Evolutionary conservation across 2,113 vertebrate genomes (phyloP).

Genomic region (Menura novaehollandiae): DNA sequence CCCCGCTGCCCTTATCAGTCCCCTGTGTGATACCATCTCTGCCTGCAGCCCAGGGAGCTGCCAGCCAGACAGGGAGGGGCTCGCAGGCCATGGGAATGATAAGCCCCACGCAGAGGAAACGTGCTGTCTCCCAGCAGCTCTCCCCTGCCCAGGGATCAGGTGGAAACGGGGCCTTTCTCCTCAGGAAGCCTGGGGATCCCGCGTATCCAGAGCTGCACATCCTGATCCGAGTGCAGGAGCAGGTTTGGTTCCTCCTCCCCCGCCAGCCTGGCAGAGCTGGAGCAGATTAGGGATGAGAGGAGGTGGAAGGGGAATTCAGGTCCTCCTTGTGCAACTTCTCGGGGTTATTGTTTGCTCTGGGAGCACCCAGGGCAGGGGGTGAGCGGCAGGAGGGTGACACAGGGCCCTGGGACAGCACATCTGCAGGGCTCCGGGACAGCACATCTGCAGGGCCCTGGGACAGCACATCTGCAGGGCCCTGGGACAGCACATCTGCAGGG

Average conservation of each 20-base stretch:
- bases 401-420: background rate
- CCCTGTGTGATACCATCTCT: background rate
- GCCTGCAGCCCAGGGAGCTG: background rate
- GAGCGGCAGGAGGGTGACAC: background rate
- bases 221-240: background rate
- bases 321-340: background rate
- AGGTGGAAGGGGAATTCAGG: background rate
- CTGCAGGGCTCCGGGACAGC: background rate
- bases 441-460: too few species aligned
- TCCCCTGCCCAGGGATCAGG: background rate
- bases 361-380: background rate
- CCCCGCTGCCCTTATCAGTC: background rate
- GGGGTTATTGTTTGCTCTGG: background rate
- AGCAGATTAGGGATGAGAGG: background rate
- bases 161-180: background rate
- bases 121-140: background rate
- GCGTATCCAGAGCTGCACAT: background rate
- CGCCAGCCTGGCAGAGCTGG: background rate
- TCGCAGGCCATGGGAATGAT: background rate
- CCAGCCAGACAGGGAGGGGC: slow-evolving; percentile 38
- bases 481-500: background rate
- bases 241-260: background rate
- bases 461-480: background rate
- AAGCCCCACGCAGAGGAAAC: background rate
- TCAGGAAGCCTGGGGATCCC: background rate